A percentile compares a stretch with the other conserved stretches of the same genome.
Evolutionary conservation across 2,113 vertebrate genomes (phyloP).

Genomic region (Actenoides lindsayi): DNA sequence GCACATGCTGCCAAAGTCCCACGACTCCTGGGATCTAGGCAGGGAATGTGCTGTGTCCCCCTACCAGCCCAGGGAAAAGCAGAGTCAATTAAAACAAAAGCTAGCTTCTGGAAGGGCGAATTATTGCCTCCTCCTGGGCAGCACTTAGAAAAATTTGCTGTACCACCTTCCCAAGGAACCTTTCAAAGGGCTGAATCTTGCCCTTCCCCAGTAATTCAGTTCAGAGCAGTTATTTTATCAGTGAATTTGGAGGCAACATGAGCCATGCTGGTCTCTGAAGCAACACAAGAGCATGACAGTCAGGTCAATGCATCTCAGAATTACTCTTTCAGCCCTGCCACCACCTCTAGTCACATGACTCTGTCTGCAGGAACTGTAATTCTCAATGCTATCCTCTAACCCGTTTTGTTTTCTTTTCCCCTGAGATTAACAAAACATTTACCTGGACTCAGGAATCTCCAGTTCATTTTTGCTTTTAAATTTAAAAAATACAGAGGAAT

Average conservation of each 20-base stretch:
- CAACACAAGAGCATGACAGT: neutral
- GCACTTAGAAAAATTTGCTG: neutral
- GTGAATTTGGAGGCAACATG: neutral
- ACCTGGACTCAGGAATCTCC: neutral
- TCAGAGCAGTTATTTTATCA: neutral
- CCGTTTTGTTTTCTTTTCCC: no score
- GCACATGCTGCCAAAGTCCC: neutral
- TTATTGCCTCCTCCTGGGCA: neutral
- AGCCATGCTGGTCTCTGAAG: neutral
- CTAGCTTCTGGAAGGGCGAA: neutral
- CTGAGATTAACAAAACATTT: neutral
- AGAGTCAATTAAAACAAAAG: neutral
- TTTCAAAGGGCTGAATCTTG: neutral
- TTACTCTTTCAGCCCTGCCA: neutral
- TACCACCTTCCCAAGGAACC: neutral
- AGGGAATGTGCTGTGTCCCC: no score
- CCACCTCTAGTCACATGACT: neutral
- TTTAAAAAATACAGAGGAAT: neutral
- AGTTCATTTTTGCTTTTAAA: neutral
- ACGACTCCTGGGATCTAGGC: fast-evolving
- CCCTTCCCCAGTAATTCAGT: neutral
- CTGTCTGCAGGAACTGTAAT: neutral
- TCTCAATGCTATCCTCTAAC: neutral
- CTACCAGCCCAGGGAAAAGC: neutral
- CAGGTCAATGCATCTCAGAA: neutral